Base-by-base conservation (phyloP, 1,140 invertebrate genomes). In the Eueides isabella region DNA sequence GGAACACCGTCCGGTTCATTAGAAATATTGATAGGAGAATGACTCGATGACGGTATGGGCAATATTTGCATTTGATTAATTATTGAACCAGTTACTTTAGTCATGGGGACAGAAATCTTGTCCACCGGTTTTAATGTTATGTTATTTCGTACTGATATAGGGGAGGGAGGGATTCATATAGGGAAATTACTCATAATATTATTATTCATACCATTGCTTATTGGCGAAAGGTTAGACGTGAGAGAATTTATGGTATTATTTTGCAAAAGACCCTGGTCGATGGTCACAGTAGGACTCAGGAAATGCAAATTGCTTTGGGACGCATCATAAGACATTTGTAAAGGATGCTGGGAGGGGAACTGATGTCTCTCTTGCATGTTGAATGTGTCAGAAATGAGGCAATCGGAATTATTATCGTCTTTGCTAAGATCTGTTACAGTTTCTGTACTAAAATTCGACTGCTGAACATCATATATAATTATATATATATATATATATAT, bases 121-220 rank as follows among this genome's bases (percentile, higher is more conserved):
- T 91, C 87, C 2, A 88, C 84, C 1, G 90, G 84, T 71, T 88
- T 92, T 11, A 93, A 72, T 31, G 86, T 93, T 16, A 90, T 89
- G 61, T 89, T 91, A 35, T 90, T 90, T 1, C 81, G 76, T n/a
- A 86, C 77, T 16, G 88, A 85, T 29, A 88, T 82, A 1, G 89
- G 82, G 1, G 77, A 76, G 0, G 82, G 85, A 0, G 91, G 90
- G 16, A 93, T 64, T 28, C 89, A 74, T 16, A 93, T 93, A 0
- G 91, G 91, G 31, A 93, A 92, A 71, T 92, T 92, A 41, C 84
- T 82, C 91, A 93, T 91, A 9, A 93, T 92, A 66, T 91, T 90
- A 72, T 86, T 89, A 29, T 73, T 81, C n/a, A 91, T 83, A 74
- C 76, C 85, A 35, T 72, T 84, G 7, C 67, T 79, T 41, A 89